Evolutionary conservation across 2,888 invertebrate genomes (phyloP), one percentile per base, ranked within the genome.

Genomic region (Temnothorax unifasciatus): DNA sequence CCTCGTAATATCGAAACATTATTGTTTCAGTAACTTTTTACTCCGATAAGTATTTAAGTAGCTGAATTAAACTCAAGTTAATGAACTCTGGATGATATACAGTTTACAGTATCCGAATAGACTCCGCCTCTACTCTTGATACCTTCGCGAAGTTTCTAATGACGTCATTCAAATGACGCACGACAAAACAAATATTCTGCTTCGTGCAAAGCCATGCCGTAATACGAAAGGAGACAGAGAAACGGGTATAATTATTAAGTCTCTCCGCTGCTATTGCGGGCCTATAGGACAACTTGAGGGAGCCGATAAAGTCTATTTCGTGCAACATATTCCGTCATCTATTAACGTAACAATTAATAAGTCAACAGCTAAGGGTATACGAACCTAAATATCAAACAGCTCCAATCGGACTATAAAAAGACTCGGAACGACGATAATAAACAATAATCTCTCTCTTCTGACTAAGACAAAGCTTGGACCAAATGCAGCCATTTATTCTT

Each of bases 121-220:
- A 77, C 11, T 44, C n/a, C 8, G 29, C 3, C 3, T n/a, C 15
- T 68, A 41, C 9, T 29, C 21, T 54, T 29, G 41, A 66, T 54
- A 57, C 1, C 41, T 68, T 54, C 15, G n/a, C 15, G 11, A 44
- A 44, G 25, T 64, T 52, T 41, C 52, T 68, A 44, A 29, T 57
- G 29, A 41, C 44, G 41, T 68, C 54, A 77, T 66, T 77, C 21
- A 34, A 29, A 29, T 29, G 29, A 29, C 29, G 29, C 29, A 57
- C 18, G 6, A 87, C 71, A 34, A 82, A 84, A 83, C 69, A 83
- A 66, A 76, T 63, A 68, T 76, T 64, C 29, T 6, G 52, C 52
- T 82, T 77, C 82, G 64, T 82, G 82, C 82, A 82, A 82, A 74
- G 75, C 75, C 63, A 82, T 82, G 77, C 71, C 18, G 21, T n/a